Base-by-base conservation (phyloP, 2,888 invertebrate genomes). In the Petrolisthes manimaculis region DNA sequence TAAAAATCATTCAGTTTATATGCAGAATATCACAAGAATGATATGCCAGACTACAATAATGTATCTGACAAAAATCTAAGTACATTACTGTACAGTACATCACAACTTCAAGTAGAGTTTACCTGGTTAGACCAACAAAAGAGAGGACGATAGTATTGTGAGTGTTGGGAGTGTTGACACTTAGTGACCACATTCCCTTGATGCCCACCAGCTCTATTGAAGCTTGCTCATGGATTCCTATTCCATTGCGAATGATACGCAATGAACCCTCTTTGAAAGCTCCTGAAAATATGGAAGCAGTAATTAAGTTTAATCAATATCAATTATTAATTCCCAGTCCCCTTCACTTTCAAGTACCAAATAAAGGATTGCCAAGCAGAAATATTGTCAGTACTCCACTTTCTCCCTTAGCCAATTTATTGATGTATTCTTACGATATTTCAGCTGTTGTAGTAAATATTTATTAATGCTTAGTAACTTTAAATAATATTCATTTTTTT, bases 141-240 rank as follows among this genome's bases (percentile, higher is more conserved):
- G 99, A 96, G 80, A 99, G 94, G 0, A 99, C 97, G 18, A 99
- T 94, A 3, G 97, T 97, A 92, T 99, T 98, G 93, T 99, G 98
- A 92, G 92, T 92, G 55, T 92, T 91, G 12, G 92, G 92, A 80
- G 94, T 94, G 77, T 95, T 95, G 12, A 96, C 95, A 92, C 95
- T 95, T n/a, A 99, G 94, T 0, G 98, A 97, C 99, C 99, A 99
- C 95, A 99, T 97, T 91, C 98, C 99, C 94, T 99, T 99, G 91
- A 99, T 98, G 84, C 98, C 98, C 5, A 97, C 96, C 92, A 99
- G 94, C 94, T 99, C 99, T 91, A 99, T 99, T 82, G 97, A 97
- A 0, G 99, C 99, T 93, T 98, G 97, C 93, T 99, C 99, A 92
- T 99, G 98, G 90, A 99, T 99, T 4, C 99, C 99, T 92, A 99